A percentile compares a stretch with the other conserved stretches of the same genome.
These are phyloP conservation scores for Petrocephalus zakoni DNA, from an alignment of 2,113 vertebrate genomes.

Conservation along the genomic window DNA sequence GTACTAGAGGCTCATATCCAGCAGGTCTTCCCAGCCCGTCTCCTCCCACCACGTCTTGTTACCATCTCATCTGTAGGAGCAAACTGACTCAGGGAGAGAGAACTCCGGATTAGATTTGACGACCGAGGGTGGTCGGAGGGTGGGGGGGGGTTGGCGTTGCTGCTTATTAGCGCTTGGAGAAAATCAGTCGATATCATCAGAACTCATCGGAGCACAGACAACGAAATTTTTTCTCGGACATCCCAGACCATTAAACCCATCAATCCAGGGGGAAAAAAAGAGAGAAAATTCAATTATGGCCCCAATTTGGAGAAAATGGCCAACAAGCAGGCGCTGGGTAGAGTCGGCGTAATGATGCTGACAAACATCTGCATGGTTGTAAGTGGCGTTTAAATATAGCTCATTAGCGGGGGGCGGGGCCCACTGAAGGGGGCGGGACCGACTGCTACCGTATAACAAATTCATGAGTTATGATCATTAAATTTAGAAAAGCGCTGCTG, in stretches of 20 bases:
- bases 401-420: not conserved
- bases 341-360: not conserved
- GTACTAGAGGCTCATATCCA: not conserved
- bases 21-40: not conserved
- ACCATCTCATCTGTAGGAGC: not conserved
- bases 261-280: not conserved
- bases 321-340: not conserved
- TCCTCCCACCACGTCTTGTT: not conserved
- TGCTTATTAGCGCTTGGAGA: not conserved
- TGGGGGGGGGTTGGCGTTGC: not conserved
- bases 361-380: not conserved
- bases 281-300: not conserved
- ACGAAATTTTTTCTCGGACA: not conserved
- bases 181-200: slow-evolving; percentile 6
- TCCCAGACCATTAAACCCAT: not conserved
- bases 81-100: not conserved
- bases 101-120: not conserved
- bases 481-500: too few species aligned
- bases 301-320: not conserved
- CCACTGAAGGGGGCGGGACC: too few species aligned
- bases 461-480: too few species aligned
- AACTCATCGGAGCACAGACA: not conserved
- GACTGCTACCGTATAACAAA: not conserved
- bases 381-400: not conserved
- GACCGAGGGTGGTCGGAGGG: not conserved